Evolutionary conservation across 1,140 invertebrate species (phyloP).

Genomic region (Calosoma granatense): DNA sequence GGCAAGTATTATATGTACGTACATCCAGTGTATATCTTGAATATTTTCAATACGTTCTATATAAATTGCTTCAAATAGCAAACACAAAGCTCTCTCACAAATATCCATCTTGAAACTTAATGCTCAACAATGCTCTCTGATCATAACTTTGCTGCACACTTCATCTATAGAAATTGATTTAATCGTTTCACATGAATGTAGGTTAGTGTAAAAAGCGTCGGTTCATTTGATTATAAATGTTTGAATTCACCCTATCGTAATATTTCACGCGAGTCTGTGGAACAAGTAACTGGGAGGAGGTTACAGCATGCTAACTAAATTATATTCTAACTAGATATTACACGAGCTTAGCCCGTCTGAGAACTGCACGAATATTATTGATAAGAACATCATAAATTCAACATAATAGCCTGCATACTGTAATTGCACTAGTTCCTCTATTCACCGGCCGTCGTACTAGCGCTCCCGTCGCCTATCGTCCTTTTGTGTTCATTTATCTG

Average conservation of each 20-base stretch:
- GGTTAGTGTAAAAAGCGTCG: not conserved
- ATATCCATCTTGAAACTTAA: too few species aligned
- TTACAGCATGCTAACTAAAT: conserved; percentile 3
- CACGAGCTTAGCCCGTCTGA: not conserved
- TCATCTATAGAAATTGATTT: too few species aligned
- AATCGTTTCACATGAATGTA: too few species aligned
- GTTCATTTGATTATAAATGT: not conserved
- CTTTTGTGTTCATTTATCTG: conserved; percentile 7
- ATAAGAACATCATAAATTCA: conserved; percentile 7
- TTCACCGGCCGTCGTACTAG: not conserved
- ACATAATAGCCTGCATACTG: conserved; percentile 7
- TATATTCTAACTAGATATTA: not conserved
- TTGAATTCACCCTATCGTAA: not conserved
- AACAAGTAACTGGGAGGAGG: not conserved
- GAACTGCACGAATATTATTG: not conserved
- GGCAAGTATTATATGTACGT: too few species aligned
- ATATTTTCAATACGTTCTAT: too few species aligned
- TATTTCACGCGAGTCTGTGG: not conserved
- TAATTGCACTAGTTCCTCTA: not conserved
- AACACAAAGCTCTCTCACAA: too few species aligned
- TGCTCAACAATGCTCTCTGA: too few species aligned
- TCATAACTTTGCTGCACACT: too few species aligned
- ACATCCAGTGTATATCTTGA: too few species aligned
- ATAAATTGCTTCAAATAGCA: too few species aligned
- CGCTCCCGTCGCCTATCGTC: not conserved